phyloP scores from a whole-genome alignment of 2,888 invertebrate species.

The Conchocele bisecta region DNA sequence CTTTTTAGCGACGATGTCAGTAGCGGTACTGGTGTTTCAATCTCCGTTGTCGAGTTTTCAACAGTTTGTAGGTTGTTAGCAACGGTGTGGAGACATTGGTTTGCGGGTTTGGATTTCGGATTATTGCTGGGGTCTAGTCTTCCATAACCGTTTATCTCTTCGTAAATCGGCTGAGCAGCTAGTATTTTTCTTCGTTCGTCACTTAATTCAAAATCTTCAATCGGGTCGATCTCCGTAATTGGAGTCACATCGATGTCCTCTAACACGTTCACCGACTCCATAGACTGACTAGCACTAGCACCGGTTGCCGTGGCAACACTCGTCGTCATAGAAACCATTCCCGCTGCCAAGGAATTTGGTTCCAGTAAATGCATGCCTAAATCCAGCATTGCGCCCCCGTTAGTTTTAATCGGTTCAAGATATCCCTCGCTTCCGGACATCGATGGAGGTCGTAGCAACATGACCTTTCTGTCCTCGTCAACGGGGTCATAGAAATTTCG shows the following conservation, averaged over 20 bases:
- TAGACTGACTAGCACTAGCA: slow-evolving; percentile 27
- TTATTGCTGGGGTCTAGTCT: slow-evolving; percentile 21
- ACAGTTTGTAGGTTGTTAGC: slow-evolving; percentile 1
- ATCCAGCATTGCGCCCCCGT: slow-evolving; percentile 9
- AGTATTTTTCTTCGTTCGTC: slow-evolving; percentile 67
- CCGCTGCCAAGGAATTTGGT: slow-evolving; percentile 49
- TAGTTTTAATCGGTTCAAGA: slow-evolving; percentile 70
- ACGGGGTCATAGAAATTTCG: slow-evolving; percentile 67
- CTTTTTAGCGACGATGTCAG: slow-evolving; percentile 29
- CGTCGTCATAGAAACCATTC: slow-evolving; percentile 38
- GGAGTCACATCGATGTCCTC: slow-evolving; percentile 14
- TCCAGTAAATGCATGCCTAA: slow-evolving; percentile 29
- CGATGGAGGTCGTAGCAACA: slow-evolving; percentile 45
- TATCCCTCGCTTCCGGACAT: slow-evolving; percentile 65
- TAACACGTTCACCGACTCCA: slow-evolving; percentile 23
- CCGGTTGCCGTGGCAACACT: slow-evolving; percentile 10
- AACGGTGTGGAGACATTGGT: not conserved
- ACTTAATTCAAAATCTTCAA: slow-evolving; percentile 49
- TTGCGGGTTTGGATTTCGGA: not conserved
- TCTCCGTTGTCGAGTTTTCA: slow-evolving; percentile 15
- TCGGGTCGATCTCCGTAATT: slow-evolving; percentile 9
- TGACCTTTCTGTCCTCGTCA: slow-evolving; percentile 27
- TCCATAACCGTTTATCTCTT: slow-evolving; percentile 73
- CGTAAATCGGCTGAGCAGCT: slow-evolving; percentile 77
- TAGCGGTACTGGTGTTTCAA: slow-evolving; percentile 3